phyloP scores from a whole-genome alignment of 30 jellyfish, hydroid and myxozoan species.

The Clytia hemisphaerica region DNA sequence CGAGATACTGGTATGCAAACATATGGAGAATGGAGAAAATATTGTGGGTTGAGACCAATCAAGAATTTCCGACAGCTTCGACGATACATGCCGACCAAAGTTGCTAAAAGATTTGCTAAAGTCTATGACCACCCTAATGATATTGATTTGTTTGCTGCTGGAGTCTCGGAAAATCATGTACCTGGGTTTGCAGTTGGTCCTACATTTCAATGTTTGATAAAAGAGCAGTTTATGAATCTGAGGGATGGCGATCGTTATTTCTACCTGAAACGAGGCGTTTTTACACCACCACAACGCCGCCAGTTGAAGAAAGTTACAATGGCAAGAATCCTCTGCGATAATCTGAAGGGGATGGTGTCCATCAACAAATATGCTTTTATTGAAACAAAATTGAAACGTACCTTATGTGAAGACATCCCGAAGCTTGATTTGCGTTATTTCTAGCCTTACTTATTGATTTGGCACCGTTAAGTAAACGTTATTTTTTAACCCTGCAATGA shows the following conservation, averaged over 20 bases:
- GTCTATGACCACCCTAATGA: no score
- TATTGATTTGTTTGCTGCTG: conserved; percentile 54
- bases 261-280: conserved; percentile 34
- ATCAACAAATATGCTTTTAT: conserved; percentile 41
- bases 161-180: conserved; percentile 39
- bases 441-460: no score
- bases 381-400: background rate
- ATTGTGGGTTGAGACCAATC: conserved; percentile 38
- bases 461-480: no score
- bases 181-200: conserved; percentile 62
- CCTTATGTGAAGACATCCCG: background rate
- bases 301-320: conserved; percentile 44
- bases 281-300: conserved; percentile 40
- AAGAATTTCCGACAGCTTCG: no score
- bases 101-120: no score
- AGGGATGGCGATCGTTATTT: conserved; percentile 64
- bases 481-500: no score
- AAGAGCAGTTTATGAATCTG: conserved; percentile 43
- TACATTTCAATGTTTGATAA: conserved; percentile 46
- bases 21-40: conserved; percentile 53
- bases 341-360: conserved; percentile 61
- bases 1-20: conserved; percentile 67
- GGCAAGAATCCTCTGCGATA: conserved; percentile 60
- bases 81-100: no score
- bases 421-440: background rate